Percentiles rank a stretch among this genome's conserved stretches.
Conservation (phyloP, 2,888 invertebrate species). For the Machimus rusticus region DNA sequence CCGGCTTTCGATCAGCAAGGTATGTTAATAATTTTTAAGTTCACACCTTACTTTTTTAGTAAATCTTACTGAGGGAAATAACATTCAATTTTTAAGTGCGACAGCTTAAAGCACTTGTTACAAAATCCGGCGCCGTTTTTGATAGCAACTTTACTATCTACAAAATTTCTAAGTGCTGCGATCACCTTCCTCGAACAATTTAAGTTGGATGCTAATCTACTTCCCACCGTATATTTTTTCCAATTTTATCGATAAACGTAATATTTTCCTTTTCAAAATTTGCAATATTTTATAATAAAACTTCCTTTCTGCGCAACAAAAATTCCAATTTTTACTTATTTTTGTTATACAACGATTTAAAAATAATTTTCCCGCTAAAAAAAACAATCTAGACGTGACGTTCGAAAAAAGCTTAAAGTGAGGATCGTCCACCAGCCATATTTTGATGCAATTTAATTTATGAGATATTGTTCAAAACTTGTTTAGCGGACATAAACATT, state of each 20-base stretch:
- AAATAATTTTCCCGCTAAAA: not conserved
- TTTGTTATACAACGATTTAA: not conserved
- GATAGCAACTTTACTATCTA: not conserved
- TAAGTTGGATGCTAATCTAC: not conserved
- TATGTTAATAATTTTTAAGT: constrained; percentile 48
- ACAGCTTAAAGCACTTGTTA: not conserved
- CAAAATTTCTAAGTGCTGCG: not conserved
- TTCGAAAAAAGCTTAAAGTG: not conserved
- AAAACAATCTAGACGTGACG: not conserved
- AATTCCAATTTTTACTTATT: not conserved
- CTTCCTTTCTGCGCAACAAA: not conserved
- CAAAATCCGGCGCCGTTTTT: not conserved
- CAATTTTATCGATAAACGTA: no score
- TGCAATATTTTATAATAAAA: no score
- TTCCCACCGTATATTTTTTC: not conserved
- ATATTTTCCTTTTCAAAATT: no score
- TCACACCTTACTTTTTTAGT: not conserved
- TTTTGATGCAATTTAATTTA: not conserved
- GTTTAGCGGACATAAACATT: no score
- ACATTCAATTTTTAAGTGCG: not conserved
- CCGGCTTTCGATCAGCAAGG: constrained; percentile 61
- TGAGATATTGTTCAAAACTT: not conserved
- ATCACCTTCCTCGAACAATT: not conserved
- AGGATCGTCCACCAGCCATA: not conserved
- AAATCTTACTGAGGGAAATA: not conserved